phyloP scores from a whole-genome alignment of 2,113 vertebrate species.

The Passer domesticus region DNA sequence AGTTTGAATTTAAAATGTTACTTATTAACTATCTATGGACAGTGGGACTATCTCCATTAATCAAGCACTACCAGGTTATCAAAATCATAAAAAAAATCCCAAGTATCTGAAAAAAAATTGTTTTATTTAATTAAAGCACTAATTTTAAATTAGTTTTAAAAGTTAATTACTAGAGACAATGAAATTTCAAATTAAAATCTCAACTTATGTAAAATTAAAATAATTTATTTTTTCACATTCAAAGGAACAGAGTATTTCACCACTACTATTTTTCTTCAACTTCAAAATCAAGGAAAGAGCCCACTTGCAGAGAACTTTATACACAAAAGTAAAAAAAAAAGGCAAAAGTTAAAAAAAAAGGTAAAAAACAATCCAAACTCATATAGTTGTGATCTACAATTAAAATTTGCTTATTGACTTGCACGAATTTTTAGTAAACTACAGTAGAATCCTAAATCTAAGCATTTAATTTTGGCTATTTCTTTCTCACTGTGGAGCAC shows the following conservation, averaged over 20 bases:
- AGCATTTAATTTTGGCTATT: neutral
- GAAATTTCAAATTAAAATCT: neutral
- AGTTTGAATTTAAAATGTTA: neutral
- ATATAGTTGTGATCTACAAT: neutral
- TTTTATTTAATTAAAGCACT: neutral
- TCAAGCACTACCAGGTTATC: neutral
- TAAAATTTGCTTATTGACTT: neutral
- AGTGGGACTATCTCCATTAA: neutral
- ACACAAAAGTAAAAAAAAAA: neutral
- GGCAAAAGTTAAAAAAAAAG: neutral
- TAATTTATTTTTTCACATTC: neutral
- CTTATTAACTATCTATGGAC: neutral
- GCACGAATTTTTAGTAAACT: neutral
- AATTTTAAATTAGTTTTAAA: neutral
- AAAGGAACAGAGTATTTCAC: neutral
- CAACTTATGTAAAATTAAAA: neutral
- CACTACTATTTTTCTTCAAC: neutral
- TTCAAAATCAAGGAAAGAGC: neutral
- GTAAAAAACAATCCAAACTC: neutral
- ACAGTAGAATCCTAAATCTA: neutral
- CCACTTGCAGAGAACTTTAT: neutral
- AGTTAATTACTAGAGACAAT: neutral
- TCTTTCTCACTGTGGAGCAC: neutral
- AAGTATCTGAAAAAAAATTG: neutral
- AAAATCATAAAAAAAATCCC: neutral